phyloP scores from a whole-genome alignment of 2,888 invertebrate species.

The Pristionchus japonicus region DNA sequence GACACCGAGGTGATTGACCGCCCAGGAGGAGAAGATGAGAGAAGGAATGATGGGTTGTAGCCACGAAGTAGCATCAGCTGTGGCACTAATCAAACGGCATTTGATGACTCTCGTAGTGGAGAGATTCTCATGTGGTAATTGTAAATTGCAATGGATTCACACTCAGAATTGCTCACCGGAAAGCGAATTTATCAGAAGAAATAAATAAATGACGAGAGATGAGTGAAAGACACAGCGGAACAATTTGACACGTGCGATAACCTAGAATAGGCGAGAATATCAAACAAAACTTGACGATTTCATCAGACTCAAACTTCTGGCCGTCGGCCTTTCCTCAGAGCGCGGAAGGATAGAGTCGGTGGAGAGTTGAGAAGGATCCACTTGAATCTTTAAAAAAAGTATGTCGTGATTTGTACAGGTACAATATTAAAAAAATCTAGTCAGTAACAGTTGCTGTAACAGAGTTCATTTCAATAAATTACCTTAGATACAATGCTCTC shows the following conservation, averaged over 20 bases:
- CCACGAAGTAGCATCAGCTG: constrained; percentile 17
- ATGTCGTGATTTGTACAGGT: too few species aligned
- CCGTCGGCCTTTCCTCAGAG: not conserved
- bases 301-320: not conserved
- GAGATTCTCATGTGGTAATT: not conserved
- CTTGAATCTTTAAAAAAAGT: constrained; percentile 14
- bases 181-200: not conserved
- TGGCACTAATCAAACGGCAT: constrained; percentile 5
- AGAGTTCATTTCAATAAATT: not conserved
- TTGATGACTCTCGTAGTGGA: not conserved
- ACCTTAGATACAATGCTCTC: constrained; percentile 18
- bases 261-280: not conserved
- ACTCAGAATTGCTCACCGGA: not conserved
- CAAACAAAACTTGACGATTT: constrained; percentile 15
- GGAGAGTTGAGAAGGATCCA: constrained; percentile 32
- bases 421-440: too few species aligned
- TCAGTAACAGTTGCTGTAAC: too few species aligned
- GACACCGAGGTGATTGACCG: constrained; percentile 39
- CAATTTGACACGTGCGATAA: constrained; percentile 16
- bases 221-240: constrained; percentile 12
- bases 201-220: not conserved
- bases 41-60: not conserved
- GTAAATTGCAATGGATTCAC: not conserved
- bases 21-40: not conserved
- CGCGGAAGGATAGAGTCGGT: not conserved